Base-by-base conservation (phyloP, 2,888 invertebrate genomes). In the Meiosimyza platycephala region DNA sequence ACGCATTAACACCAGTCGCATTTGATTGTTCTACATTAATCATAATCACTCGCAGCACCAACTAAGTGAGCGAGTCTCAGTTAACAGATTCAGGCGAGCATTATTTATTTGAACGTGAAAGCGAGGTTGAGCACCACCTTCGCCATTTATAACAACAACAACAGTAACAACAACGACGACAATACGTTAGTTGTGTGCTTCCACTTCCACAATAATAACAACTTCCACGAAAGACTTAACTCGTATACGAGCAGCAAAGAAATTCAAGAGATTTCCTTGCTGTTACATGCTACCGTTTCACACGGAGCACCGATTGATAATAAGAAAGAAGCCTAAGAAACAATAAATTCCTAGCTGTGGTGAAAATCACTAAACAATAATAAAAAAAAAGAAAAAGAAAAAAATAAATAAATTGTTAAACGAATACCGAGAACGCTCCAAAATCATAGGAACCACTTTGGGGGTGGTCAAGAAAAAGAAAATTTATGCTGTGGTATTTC, bases 1-100 rank as follows among this genome's bases (percentile, higher is more conserved):
- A 13, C 47, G 11, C 40, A 40, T 55, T 67, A 28, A 18, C 33
- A 67, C 54, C 40, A 33, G 54, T 18, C 73, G 47, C 72, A 73
- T 65, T 73, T 76, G 72, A 72, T 73, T 72, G 73, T 74, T 64
- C 63, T 68, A 73, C 77, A 77, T 75, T 77, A 73, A 77, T 77
- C 77, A 77, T 77, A 74, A 73, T 74, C 77, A 74, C 69, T 73
- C 72, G 72, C 68, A 71, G 71, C 60, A 33, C 47, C 40, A 40
- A 40, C 40, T 40, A 40, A 40, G 40, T 40, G 40, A 40, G 40
- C 40, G 40, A 6, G 40, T 40, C 40, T 40, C 40, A 40, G 40
- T 40, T 6, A 40, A 40, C 40, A 40, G 40, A 40, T 40, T 40
- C 40, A 6, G 40, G 6, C 40, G 40, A 40, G 40, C 40, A 40